Conservation (phyloP, 2,888 invertebrate genomes). For the Myopa tessellatipennis region DNA sequence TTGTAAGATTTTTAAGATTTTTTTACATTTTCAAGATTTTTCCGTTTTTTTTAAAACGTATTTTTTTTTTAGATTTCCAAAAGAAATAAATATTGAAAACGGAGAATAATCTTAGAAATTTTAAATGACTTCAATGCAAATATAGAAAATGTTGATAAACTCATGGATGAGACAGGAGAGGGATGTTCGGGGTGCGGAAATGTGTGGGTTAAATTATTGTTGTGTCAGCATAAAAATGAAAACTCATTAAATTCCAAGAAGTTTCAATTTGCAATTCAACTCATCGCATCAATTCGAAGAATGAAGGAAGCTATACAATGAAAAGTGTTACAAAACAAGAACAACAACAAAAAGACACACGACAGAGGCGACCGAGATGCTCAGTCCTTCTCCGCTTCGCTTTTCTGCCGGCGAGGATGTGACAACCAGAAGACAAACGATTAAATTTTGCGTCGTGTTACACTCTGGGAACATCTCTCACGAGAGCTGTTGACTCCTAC, state of each 20-base stretch:
- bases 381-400: not conserved
- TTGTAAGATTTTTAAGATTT: no score
- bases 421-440: conserved; percentile 68
- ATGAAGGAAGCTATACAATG: no score
- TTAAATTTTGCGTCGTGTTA: conserved; percentile 36
- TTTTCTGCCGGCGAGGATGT: conserved; percentile 54
- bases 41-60: not conserved
- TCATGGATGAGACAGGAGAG: conserved; percentile 36
- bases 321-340: no score
- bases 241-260: conserved; percentile 1
- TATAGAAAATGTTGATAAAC: conserved; percentile 33
- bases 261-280: conserved; percentile 7
- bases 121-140: conserved; percentile 14
- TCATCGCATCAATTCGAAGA: no score
- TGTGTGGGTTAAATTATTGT: conserved; percentile 22
- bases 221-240: conserved; percentile 36
- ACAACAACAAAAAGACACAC: no score
- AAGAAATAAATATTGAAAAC: conserved; percentile 28
- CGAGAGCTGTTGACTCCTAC: not conserved
- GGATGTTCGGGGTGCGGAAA: conserved; percentile 10
- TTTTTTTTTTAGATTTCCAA: conserved; percentile 1
- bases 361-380: no score
- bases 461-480: conserved; percentile 15
- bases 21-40: not conserved
- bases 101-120: not conserved